A percentile compares a stretch with the other conserved stretches of the same genome.
Evolutionary conservation across 1,140 invertebrate genomes (phyloP).

Genomic region (Cataglyphis hispanica): DNA sequence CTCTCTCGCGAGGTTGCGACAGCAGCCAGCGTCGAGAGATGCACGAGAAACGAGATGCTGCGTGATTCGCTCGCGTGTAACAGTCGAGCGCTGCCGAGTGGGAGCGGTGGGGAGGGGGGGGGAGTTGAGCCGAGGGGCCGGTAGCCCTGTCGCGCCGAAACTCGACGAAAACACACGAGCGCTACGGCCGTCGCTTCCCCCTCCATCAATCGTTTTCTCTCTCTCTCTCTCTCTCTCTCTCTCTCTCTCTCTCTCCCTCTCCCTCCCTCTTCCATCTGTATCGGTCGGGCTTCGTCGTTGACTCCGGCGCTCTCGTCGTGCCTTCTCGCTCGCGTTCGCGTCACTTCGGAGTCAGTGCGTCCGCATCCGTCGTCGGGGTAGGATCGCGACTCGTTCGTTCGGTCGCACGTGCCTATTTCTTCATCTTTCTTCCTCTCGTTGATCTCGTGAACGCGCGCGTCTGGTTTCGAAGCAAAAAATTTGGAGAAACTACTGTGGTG

Average conservation of each 20-base stretch:
- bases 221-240: not conserved
- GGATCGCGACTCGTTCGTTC: constrained; percentile 17
- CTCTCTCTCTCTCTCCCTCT: not conserved
- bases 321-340: constrained; percentile 60
- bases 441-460: constrained; percentile 7
- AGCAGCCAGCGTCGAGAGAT: constrained; percentile 40
- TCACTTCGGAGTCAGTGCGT: constrained; percentile 73
- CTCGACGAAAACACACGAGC: constrained; percentile 37
- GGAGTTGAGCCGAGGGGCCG: constrained; percentile 1
- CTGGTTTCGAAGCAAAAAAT: constrained; percentile 43
- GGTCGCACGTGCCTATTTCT: constrained; percentile 58
- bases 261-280: no score
- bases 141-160: not conserved
- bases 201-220: not conserved
- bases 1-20: not conserved
- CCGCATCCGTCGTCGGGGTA: constrained; percentile 63
- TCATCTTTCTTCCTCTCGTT: not conserved
- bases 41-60: constrained; percentile 34
- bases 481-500: constrained; percentile 51
- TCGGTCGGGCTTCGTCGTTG: constrained; percentile 18
- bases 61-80: constrained; percentile 29
- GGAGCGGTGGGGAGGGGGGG: not conserved
- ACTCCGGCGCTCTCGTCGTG: constrained; percentile 50
- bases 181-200: constrained; percentile 15
- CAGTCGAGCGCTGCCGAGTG: not conserved